phyloP scores from a whole-genome alignment of 2,113 vertebrate species.

The Forbesichthys agassizii region DNA sequence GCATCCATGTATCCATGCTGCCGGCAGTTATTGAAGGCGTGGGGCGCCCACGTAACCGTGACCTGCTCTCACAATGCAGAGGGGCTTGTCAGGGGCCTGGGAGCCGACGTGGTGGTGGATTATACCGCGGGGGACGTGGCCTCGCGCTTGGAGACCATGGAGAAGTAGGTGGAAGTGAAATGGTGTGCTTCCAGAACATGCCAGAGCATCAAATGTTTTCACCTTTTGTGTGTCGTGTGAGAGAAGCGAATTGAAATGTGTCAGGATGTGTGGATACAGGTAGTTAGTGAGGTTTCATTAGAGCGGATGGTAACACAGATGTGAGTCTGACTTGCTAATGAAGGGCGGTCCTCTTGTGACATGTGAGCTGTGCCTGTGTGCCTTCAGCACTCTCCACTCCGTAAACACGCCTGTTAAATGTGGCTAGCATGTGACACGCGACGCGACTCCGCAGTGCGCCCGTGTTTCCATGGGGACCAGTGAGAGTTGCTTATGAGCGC shows the following conservation, averaged over 20 bases:
- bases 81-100: constrained; percentile 82
- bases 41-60: constrained; percentile 88
- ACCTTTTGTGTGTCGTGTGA: too few relatives aligned
- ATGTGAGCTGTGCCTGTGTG: too few relatives aligned
- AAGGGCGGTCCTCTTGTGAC: too few relatives aligned
- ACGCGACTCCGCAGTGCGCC: constrained; percentile 20
- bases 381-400: not conserved
- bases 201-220: too few relatives aligned
- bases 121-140: constrained; percentile 79
- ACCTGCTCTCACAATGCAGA: constrained; percentile 88
- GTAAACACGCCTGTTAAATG: constrained; percentile 6
- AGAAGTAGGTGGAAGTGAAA: constrained; percentile 72
- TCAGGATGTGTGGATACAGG: too few relatives aligned
- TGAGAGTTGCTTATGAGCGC: not conserved
- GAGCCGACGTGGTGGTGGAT: constrained; percentile 87
- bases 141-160: constrained; percentile 76
- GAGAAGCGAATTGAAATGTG: too few relatives aligned
- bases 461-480: constrained; percentile 59
- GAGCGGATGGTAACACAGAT: too few relatives aligned
- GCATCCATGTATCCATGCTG: not conserved
- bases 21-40: constrained; percentile 86
- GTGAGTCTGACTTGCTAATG: too few relatives aligned
- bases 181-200: too few relatives aligned
- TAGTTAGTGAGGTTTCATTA: too few relatives aligned
- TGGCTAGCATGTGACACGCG: constrained; percentile 33